Conservation (phyloP, 2,113 vertebrate genomes). For the Speoplatyrhinus poulsoni region DNA sequence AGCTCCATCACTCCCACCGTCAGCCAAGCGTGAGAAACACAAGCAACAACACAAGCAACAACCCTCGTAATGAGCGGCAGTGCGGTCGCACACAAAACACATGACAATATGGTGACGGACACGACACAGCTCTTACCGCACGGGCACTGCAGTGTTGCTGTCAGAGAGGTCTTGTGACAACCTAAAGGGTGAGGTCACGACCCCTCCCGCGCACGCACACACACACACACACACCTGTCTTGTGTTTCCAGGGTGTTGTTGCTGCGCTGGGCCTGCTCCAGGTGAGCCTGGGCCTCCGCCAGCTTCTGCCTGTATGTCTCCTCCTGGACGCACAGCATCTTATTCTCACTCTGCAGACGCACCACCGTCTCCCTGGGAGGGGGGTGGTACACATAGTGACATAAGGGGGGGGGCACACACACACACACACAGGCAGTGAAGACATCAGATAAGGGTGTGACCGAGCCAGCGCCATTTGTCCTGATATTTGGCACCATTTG, state of each 20-base stretch:
- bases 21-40: constrained; percentile 41
- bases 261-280: constrained; percentile 83
- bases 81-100: constrained; percentile 21
- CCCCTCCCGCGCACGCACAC: background rate
- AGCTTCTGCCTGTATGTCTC: constrained; percentile 78
- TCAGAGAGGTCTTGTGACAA: too few species aligned
- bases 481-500: too few species aligned
- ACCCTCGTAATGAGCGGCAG: constrained; percentile 44
- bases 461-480: too few species aligned
- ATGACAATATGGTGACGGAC: constrained; percentile 48
- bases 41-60: constrained; percentile 8
- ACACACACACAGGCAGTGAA: too few species aligned
- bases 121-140: too few species aligned
- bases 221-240: constrained; percentile 72
- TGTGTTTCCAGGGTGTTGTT: constrained; percentile 83
- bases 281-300: constrained; percentile 75
- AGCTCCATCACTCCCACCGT: constrained; percentile 60
- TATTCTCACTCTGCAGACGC: constrained; percentile 87
- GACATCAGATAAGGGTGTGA: too few species aligned
- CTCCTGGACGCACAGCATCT: constrained; percentile 85
- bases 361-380: constrained; percentile 82
- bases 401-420: background rate
- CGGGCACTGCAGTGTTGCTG: too few species aligned
- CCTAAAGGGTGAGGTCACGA: background rate
- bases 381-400: background rate